phyloP scores from a whole-genome alignment of 2,797 vertebrate genomes.

The Trachurus trachurus region DNA sequence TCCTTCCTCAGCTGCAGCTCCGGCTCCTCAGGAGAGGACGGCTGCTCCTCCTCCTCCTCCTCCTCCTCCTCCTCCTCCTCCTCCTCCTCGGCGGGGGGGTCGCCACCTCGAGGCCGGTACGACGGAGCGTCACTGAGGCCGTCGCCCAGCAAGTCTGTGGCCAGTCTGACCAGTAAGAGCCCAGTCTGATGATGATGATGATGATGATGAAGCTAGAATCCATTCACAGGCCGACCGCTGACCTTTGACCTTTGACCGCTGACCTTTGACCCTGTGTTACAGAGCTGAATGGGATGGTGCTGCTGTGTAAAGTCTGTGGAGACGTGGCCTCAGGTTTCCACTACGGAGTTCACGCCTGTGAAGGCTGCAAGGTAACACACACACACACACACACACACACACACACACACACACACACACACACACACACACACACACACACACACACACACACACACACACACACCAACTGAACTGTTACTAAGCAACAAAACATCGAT shows the following conservation, averaged over 20 bases:
- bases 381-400: neutral
- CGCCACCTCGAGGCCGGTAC: constrained; percentile 40
- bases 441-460: too few relatives aligned
- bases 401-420: neutral
- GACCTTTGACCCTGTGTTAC: constrained; percentile 35
- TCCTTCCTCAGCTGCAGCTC: constrained; percentile 48
- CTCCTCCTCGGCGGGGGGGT: constrained; percentile 27
- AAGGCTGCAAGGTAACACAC: constrained; percentile 92
- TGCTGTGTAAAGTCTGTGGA: constrained; percentile 91
- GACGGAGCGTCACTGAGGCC: constrained; percentile 35
- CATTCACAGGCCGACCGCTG: too few relatives aligned
- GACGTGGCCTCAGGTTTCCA: constrained; percentile 61
- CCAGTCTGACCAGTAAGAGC: constrained; percentile 64
- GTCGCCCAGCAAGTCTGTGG: constrained; percentile 58
- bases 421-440: neutral
- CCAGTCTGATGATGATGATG: neutral
- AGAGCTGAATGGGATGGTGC: constrained; percentile 94
- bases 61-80: neutral
- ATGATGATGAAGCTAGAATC: too few relatives aligned
- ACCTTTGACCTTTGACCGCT: neutral
- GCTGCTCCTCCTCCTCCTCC: constrained; percentile 43
- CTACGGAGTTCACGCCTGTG: constrained; percentile 90
- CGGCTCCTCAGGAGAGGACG: constrained; percentile 56
- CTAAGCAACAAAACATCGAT: too few relatives aligned
- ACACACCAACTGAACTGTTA: too few relatives aligned